A percentile compares a stretch with the other conserved stretches of the same genome.
phyloP scores from a whole-genome alignment of 2,797 vertebrate species.

The Iguana delicatissima region DNA sequence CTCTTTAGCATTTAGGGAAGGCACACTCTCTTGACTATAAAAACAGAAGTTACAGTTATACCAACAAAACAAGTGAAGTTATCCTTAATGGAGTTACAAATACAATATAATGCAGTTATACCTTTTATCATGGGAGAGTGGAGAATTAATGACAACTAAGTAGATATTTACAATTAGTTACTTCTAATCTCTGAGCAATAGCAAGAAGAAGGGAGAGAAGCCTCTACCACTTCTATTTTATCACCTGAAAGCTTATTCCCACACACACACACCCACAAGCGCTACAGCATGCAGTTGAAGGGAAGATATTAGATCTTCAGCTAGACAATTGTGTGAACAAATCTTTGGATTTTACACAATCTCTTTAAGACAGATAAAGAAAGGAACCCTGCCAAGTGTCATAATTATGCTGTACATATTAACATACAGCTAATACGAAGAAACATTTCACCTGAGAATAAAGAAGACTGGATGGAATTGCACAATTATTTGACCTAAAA shows the following conservation, averaged over 20 bases:
- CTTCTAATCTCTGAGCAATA: neutral
- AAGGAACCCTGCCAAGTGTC: neutral
- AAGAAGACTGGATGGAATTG: neutral
- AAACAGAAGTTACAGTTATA: neutral
- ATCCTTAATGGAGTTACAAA: neutral
- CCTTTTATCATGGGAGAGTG: neutral
- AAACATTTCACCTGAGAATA: neutral
- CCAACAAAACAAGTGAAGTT: neutral
- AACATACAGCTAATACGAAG: neutral
- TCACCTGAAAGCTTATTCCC: neutral
- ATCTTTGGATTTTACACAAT: neutral
- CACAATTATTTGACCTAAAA: neutral
- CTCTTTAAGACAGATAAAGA: neutral
- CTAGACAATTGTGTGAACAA: neutral
- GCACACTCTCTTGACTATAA: neutral
- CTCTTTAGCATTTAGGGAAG: neutral
- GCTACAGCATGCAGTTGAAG: neutral
- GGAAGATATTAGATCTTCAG: neutral
- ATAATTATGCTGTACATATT: conserved; percentile 5
- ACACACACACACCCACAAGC: neutral
- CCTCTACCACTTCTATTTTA: neutral
- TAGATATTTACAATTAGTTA: neutral
- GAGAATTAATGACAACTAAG: neutral
- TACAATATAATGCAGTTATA: neutral
- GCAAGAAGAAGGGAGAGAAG: neutral